Conservation (phyloP, 2,888 invertebrate genomes). For the Beris morrisii region DNA sequence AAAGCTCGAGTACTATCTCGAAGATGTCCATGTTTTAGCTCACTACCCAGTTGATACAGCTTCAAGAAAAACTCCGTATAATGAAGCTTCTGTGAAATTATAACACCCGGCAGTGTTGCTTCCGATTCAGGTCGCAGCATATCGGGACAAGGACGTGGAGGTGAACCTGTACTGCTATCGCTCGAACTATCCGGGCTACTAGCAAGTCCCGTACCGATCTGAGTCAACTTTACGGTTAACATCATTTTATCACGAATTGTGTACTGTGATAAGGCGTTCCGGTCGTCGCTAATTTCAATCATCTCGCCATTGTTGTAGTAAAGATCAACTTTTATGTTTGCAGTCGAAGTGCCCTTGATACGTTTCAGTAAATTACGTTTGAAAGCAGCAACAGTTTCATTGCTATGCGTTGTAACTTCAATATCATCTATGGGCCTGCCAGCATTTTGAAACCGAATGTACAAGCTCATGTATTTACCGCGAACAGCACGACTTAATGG, state of each 20-base stretch:
- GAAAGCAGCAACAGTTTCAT: constrained; percentile 88
- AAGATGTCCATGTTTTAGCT: constrained; percentile 74
- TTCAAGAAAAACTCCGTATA: constrained; percentile 82
- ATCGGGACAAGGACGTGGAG: constrained; percentile 78
- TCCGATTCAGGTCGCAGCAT: constrained; percentile 82
- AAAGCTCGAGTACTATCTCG: constrained; percentile 67
- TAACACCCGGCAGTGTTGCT: constrained; percentile 87
- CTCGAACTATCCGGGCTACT: constrained; percentile 91
- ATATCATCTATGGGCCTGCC: constrained; percentile 88
- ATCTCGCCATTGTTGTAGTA: constrained; percentile 83
- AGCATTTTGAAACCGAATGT: constrained; percentile 85
- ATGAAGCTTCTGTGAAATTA: constrained; percentile 80
- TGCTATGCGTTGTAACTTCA: constrained; percentile 90
- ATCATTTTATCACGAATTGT: constrained; percentile 88
- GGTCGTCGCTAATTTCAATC: constrained; percentile 83
- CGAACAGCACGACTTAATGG: constrained; percentile 84
- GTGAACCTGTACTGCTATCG: constrained; percentile 92
- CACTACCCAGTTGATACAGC: constrained; percentile 85
- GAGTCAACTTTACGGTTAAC: constrained; percentile 76
- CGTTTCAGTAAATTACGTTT: constrained; percentile 71
- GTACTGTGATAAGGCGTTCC: constrained; percentile 82
- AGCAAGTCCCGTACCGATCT: constrained; percentile 69
- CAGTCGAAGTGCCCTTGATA: constrained; percentile 60
- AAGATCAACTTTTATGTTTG: constrained; percentile 85
- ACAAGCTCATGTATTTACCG: constrained; percentile 84